Evolutionary conservation across 2,113 vertebrate genomes (phyloP).

Genomic region (Ictalurus punctatus): DNA sequence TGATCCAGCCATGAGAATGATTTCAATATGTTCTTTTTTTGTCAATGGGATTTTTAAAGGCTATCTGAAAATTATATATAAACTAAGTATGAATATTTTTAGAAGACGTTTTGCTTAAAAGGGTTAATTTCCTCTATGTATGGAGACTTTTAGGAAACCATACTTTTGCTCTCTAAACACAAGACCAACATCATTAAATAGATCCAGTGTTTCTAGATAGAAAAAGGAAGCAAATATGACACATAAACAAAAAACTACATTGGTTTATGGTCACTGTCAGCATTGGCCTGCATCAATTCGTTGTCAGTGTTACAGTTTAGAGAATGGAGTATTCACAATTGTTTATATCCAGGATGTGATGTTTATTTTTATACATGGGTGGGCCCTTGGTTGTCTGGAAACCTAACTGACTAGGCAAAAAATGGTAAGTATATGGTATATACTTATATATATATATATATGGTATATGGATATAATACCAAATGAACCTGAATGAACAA

Average conservation of each 20-base stretch:
- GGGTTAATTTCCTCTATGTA: too few species aligned
- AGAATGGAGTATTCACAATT: neutral
- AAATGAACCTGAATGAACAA: neutral
- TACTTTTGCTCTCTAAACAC: neutral
- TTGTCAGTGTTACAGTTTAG: neutral
- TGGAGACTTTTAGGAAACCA: too few species aligned
- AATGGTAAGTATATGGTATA: neutral
- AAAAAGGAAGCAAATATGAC: neutral
- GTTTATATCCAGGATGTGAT: neutral
- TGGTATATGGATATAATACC: neutral
- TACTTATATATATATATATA: too few species aligned
- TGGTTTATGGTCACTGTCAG: neutral
- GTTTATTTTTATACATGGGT: neutral
- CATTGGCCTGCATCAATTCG: neutral
- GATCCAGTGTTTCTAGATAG: neutral
- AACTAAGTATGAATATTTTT: too few species aligned
- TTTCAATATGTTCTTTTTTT: too few species aligned
- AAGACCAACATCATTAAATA: neutral
- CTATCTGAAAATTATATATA: too few species aligned
- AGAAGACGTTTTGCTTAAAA: too few species aligned
- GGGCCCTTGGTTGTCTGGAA: neutral
- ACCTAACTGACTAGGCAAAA: neutral
- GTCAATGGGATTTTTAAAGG: too few species aligned
- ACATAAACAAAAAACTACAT: neutral
- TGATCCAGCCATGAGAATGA: too few species aligned